These are phyloP conservation scores for Rostratula benghalensis DNA, from an alignment of 2,113 vertebrate species.

Conservation along the genomic window DNA sequence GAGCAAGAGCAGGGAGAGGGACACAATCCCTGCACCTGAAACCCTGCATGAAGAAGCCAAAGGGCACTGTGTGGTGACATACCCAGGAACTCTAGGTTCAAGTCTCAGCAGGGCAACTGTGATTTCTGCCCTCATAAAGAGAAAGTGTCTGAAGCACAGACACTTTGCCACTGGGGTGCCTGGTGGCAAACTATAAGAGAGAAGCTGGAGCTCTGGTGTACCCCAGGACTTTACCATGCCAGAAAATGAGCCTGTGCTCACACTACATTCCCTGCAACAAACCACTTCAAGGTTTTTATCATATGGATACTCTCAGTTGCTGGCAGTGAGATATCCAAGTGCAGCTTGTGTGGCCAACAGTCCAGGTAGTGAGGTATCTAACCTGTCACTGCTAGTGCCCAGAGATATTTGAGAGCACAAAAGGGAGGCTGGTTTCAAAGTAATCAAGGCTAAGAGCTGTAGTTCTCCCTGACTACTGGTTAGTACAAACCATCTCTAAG, in stretches of 20 bases:
- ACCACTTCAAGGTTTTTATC: background rate
- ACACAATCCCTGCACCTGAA: fast-evolving
- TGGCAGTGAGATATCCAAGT: background rate
- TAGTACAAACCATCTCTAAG: background rate
- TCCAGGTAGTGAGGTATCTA: background rate
- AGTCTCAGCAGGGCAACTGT: background rate
- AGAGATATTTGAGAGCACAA: background rate
- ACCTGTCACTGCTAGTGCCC: background rate
- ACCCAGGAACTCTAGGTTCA: background rate
- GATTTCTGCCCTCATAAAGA: background rate
- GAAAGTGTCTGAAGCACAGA: background rate
- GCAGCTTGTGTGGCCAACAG: background rate
- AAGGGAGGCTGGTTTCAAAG: background rate
- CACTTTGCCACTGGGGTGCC: background rate
- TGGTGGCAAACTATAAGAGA: background rate
- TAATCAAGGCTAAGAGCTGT: slow-evolving; percentile 17
- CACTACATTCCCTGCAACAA: background rate
- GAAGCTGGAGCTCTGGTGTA: background rate
- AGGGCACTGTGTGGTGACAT: background rate
- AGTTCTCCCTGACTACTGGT: slow-evolving; percentile 14
- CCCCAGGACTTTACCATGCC: background rate
- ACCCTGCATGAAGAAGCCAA: background rate
- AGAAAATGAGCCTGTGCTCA: background rate
- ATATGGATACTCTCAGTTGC: background rate
- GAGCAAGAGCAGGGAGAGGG: background rate